Base-by-base conservation (phyloP, 2,888 invertebrate species). In the Trypoxylon attenuatum region DNA sequence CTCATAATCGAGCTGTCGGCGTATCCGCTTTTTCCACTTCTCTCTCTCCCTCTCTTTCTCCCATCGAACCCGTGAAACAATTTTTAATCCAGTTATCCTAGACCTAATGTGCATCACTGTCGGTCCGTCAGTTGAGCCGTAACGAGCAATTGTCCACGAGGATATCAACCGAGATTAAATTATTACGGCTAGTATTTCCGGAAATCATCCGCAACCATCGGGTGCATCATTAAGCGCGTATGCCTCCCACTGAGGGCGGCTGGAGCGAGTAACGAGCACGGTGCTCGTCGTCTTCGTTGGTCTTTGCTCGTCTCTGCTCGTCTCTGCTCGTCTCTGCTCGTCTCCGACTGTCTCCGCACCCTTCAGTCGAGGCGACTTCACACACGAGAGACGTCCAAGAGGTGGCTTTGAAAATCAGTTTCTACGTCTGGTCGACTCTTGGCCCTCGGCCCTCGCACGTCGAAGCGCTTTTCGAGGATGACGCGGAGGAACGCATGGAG, bases 391-490 rank as follows among this genome's bases (percentile, higher is more conserved):
- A 50, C 50, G 21, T 33, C 22, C 15, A 39, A 16, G 51, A 41
- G 39, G 16, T 18, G 23, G 38, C 54, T 54, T 54, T 54, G 54
- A 54, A 46, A 54, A 54, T 54, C 54, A 46, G 33, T 54, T 45
- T 29, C 46, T 45, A 23, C 54, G 38, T 54, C 52, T 52, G 41
- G 22, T 19, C 8, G 10, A 22, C 33, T 25, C 51, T 22, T n/a
- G 29, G 13, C 46, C 16, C 23, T 19, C 21, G 19, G 15, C 16
- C n/a, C n/a, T n/a, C n/a, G n/a, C n/a, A n/a, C 10, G 10, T 21
- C 25, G 43, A 53, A 53, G 38, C 29, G 38, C 42, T 46, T 25
- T 25, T 49, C 60, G 52, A 46, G 52, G 49, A 47, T 61, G 50
- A 43, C 57, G 16, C 59, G 59, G 38, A n/a, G 52, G 51, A 55